A percentile compares a stretch with the other conserved stretches of the same genome.
Conservation (phyloP, 2,888 invertebrate species). For the Drosophila paranaensis region DNA sequence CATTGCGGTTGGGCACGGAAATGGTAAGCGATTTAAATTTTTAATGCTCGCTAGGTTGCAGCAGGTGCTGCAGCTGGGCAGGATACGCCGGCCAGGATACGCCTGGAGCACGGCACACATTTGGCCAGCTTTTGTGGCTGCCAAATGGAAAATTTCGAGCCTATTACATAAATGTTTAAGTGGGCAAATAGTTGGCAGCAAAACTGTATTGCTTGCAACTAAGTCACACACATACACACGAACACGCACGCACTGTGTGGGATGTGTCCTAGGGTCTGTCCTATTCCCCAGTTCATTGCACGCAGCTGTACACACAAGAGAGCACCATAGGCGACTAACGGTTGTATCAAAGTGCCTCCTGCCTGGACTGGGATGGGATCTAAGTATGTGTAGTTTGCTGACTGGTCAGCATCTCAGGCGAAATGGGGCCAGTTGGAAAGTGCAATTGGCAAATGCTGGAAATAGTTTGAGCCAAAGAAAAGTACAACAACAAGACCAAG, state of each 20-base stretch:
- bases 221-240: slow-evolving; percentile 18
- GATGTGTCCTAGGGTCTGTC: slow-evolving; percentile 13
- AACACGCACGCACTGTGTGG: not conserved
- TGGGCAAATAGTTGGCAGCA: slow-evolving; percentile 65
- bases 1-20: slow-evolving; percentile 58
- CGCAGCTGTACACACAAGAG: slow-evolving; percentile 71
- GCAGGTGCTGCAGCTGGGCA: slow-evolving; percentile 14
- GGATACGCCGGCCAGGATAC: slow-evolving; percentile 11
- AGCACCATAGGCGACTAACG: slow-evolving; percentile 39
- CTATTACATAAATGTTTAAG: slow-evolving; percentile 79
- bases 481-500: slow-evolving; percentile 1
- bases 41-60: slow-evolving; percentile 60
- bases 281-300: slow-evolving; percentile 58
- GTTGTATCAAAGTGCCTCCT: slow-evolving; percentile 44
- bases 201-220: slow-evolving; percentile 48
- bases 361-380: slow-evolving; percentile 5
- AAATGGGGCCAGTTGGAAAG: slow-evolving; percentile 74
- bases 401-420: slow-evolving; percentile 38
- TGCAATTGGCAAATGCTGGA: slow-evolving; percentile 63
- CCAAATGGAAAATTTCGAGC: slow-evolving; percentile 73
- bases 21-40: slow-evolving; percentile 63
- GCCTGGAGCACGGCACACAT: slow-evolving; percentile 39
- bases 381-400: slow-evolving; percentile 5
- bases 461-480: slow-evolving; percentile 27
- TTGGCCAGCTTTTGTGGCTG: slow-evolving; percentile 61